Evolutionary conservation across 2,888 invertebrate genomes (phyloP).

Genomic region (Drosophila borborema): DNA sequence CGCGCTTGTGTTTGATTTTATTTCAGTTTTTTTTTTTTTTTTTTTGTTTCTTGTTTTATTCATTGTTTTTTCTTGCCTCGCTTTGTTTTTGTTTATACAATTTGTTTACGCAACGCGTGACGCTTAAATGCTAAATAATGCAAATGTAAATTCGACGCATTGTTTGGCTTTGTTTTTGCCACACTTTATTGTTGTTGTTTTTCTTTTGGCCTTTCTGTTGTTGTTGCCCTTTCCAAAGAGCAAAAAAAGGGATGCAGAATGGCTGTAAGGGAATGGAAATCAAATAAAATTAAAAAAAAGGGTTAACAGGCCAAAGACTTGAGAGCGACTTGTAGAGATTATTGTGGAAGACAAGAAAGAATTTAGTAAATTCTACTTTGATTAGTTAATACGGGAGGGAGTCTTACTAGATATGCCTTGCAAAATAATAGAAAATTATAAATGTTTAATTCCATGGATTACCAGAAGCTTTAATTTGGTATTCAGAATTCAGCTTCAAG

Average conservation of each 20-base stretch:
- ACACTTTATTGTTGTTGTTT: slow-evolving; percentile 25
- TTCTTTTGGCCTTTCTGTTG: slow-evolving; percentile 43
- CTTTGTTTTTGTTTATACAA: slow-evolving; percentile 65
- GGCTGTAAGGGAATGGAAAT: too few species aligned
- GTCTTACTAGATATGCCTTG: background rate
- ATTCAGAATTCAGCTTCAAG: too few species aligned
- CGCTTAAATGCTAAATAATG: slow-evolving; percentile 81
- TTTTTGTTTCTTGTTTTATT: background rate
- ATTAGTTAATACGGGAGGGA: background rate
- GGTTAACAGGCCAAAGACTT: background rate
- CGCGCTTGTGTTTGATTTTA: slow-evolving; percentile 44
- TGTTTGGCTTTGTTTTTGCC: slow-evolving; percentile 57
- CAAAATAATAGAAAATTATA: background rate
- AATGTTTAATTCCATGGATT: background rate
- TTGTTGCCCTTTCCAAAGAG: slow-evolving; percentile 2
- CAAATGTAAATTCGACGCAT: slow-evolving; percentile 76
- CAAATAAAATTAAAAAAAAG: background rate
- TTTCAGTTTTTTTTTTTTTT: background rate
- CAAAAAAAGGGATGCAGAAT: background rate
- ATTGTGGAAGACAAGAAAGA: background rate
- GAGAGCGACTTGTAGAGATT: background rate
- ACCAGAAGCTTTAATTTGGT: background rate
- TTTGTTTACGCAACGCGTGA: slow-evolving; percentile 81
- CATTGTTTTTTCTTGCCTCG: slow-evolving; percentile 20
- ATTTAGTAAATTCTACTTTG: background rate